Conservation (phyloP, 2,797 vertebrate species). For the Chelonia mydas region DNA sequence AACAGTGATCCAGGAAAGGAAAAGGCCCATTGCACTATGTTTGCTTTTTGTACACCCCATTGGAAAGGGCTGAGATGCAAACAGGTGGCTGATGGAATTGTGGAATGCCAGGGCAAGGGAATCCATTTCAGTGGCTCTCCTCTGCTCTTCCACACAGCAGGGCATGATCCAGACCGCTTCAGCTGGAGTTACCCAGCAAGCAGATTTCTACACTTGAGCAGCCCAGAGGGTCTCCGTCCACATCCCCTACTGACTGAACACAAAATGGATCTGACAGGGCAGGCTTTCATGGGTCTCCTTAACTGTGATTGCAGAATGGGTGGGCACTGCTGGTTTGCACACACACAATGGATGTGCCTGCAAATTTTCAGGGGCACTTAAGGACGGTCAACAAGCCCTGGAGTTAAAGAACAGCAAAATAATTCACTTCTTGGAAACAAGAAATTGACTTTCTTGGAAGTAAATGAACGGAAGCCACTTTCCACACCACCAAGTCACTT, state of each 20-base stretch:
- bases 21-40: rapidly evolving
- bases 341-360: not conserved
- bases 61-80: not conserved
- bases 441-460: not conserved
- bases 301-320: not conserved
- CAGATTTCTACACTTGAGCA: not conserved
- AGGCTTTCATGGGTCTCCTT: not conserved
- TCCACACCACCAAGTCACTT: not conserved
- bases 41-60: not conserved
- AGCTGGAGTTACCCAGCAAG: not conserved
- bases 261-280: not conserved
- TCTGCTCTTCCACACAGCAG: not conserved
- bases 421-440: not conserved
- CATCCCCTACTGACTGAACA: rapidly evolving
- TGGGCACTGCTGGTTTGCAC: not conserved
- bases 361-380: not conserved
- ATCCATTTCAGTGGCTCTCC: not conserved
- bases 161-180: not conserved
- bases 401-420: not conserved
- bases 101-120: not conserved
- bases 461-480: not conserved
- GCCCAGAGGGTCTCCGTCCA: not conserved
- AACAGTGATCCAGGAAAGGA: not conserved
- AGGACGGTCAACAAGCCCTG: not conserved
- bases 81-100: not conserved